Base-by-base conservation (phyloP, 2,113 vertebrate species). In the Mastomys natalensis region DNA sequence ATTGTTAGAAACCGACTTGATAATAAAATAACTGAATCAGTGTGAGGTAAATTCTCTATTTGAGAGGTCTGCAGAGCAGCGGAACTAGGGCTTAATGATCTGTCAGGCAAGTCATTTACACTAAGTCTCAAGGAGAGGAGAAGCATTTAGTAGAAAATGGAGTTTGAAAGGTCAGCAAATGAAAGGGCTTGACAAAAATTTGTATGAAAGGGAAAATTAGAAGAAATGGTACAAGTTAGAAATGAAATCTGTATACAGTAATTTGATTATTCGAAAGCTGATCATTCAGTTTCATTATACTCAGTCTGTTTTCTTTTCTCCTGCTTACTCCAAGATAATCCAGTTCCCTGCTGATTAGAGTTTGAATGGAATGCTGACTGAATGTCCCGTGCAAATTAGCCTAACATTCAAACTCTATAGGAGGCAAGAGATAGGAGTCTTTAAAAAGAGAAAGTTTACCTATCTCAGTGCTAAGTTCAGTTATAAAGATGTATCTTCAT, bases 161-260 rank as follows among this genome's bases (percentile, higher is more conserved):
- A 93, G 89, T 94, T 92, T 93, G 93, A 98, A 97, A 97, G 95
- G 91, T 95, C 89, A 97, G 93, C 88, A 90, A 91, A 93, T 91
- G 68, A 91, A 96, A 96, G 60, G 24, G 22, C 22, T 96, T 96
- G 70, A 94, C 60, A 94, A 91, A 84, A 96, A 95, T 96, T 51
- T 95, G 62, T 43, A 87, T 74, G 94, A 74, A 80, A 90, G 51
- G 64, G 72, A 78, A 96, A 96, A 95, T 74, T 94, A 74, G 66
- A 34, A 94, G 89, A 96, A 82, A 86, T 40, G 73, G 82, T 89
- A 43, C 40, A 45, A 68, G 43, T 74, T 62, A 72, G 91, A 91
- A 96, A 96, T 84, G 43, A 93, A 94, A 97, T 95, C 34, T 96
- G 73, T 77, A n/a, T 58, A 43, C 48, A 40, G 40, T 86, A 89